Base-by-base conservation (phyloP, 2,888 invertebrate genomes). In the Chirona hameri region DNA sequence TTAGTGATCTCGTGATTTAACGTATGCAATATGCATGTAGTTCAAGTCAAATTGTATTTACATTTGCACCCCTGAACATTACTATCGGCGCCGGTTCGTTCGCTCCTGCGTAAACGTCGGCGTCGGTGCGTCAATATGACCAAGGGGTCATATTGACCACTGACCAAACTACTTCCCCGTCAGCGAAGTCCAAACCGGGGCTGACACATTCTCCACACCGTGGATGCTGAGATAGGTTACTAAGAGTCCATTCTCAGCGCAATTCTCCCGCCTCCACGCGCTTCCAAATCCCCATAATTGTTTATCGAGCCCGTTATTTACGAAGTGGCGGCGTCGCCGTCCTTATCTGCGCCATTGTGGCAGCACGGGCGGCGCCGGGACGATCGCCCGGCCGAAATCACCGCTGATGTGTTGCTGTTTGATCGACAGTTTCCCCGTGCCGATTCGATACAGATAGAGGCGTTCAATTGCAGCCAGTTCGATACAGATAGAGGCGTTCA, bases 251-350 rank as follows among this genome's bases (percentile, higher is more conserved):
- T 69, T 69, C n/a, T 69, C 27, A 10, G 14, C 72, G 31, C 18
- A 31, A 18, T 18, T 72, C 31, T 15, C 18, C 18, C 72, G 31
- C 15, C 29, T 18, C 5, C 15, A 29, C n/a, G n/a, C 69, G 15
- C 12, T 15, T 1, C 29, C 72, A 72, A 72, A 72, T 29, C 72
- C 72, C 31, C 72, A 31, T 72, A 29, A 31, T 31, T 72, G 72
- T 72, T 72, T 72, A 72, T 72, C 72, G 72, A 72, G 10, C 1
- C 72, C 72, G 72, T 72, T 72, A 72, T 72, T 72, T 29, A 31
- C 72, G 12, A 14, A 18, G 27, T 52, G 72, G 15, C 29, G 72
- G 10, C 27, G 60, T 24, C 18, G 7, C 9, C 18, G 24, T 24
- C 60, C 21, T 24, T 24, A 24, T 60, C 60, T 24, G 7, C 60